Evolutionary conservation across 2,797 vertebrate species (phyloP), one percentile per base, ranked within the genome.

Genomic region (Champsocephalus gunnari): DNA sequence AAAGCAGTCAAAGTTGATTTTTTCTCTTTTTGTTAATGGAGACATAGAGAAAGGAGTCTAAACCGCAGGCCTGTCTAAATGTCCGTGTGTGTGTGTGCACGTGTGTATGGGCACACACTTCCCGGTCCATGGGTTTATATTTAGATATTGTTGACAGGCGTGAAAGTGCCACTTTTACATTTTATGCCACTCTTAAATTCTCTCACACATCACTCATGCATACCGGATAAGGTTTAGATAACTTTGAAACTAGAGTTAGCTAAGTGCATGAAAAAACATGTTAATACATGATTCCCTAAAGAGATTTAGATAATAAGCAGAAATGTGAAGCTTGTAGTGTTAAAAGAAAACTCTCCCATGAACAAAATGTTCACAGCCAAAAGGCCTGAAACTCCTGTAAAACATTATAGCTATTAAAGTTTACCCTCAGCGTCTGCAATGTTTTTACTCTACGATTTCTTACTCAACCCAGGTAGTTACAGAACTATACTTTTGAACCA

Each of bases 121-220:
- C 73, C 69, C 51, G 72, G 75, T 90, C 79, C 71, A 66, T 82
- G 85, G 91, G 75, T 92, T 88, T 92, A 92, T 92, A 92, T 94
- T 94, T 95, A 93, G 89, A 93, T 86, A 91, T 87, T 89, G 90
- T 91, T 94, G 93, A 94, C 93, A 95, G 88, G 89, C 89, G 71
- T 93, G 87, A 94, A 94, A 94, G 91, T 87, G 88, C 83, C 85
- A 91, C 91, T 91, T 88, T 91, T 86, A 93, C 86, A 91, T 94
- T 93, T 93, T 93, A 93, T 87, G 87, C 86, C 86, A 91, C 90
- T 91, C 88, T 91, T 80, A 93, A 88, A 90, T 93, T 93, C 73
- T 77, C 55, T 71, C 75, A 72, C 12, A 81, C 63, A 67, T 72
- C 53, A 21, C 53, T n/a, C 71, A 69, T 58, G 61, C 73, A 80